Evolutionary conservation across 2,888 invertebrate genomes (phyloP).

Genomic region (Melanophora roralis): DNA sequence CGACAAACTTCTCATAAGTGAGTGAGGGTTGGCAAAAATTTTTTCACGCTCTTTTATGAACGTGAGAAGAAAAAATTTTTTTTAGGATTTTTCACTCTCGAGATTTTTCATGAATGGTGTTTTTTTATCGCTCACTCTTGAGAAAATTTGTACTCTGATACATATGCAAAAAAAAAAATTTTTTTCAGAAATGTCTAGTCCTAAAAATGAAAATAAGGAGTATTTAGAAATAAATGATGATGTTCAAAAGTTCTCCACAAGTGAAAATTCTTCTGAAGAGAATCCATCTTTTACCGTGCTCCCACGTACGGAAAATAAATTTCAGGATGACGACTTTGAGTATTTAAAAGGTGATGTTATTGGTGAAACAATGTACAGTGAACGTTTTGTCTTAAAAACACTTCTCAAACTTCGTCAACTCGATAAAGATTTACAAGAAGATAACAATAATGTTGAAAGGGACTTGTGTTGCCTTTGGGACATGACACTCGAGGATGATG

Average conservation of each 20-base stretch:
- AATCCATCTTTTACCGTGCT: constrained; percentile 28
- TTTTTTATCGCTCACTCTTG: too few species aligned
- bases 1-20: too few species aligned
- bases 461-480: constrained; percentile 90
- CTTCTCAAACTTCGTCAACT: constrained; percentile 81
- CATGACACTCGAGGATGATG: constrained; percentile 88
- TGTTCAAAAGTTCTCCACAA: not conserved
- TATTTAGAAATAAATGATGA: not conserved
- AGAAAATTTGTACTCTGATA: too few species aligned
- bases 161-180: not conserved
- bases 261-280: not conserved
- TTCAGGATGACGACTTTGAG: constrained; percentile 26
- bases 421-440: constrained; percentile 78
- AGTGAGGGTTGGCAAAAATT: too few species aligned
- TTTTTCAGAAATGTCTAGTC: constrained; percentile 34
- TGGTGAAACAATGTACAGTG: constrained; percentile 88
- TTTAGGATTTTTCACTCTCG: too few species aligned
- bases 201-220: not conserved
- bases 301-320: constrained; percentile 31
- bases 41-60: too few species aligned
- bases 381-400: constrained; percentile 84
- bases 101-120: too few species aligned
- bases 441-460: constrained; percentile 81
- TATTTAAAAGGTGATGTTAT: constrained; percentile 83
- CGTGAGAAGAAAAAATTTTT: too few species aligned